Evolutionary conservation across 2,797 vertebrate species (phyloP), one percentile per base, ranked within the genome.

Genomic region (Phrynocephalus vlangalii): DNA sequence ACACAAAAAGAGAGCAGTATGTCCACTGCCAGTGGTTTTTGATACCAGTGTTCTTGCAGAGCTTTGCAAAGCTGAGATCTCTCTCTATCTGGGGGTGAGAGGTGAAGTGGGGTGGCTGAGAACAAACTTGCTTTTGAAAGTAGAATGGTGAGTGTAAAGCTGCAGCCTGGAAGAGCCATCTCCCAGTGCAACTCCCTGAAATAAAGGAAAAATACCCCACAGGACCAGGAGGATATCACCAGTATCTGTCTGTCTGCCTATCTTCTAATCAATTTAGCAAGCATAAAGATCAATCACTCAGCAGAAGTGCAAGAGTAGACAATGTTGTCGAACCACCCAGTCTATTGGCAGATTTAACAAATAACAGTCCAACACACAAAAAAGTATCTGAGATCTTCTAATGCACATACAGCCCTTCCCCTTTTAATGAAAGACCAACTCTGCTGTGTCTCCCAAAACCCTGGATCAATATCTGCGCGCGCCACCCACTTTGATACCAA

Each of bases 11-110:
- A 66, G 68, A 80, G 15, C 22, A 33, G 66, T 15, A 44, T 60
- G 6, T 63, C 33, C 48, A 20, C 15, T 15, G 50, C 70, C 60
- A 80, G 44, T 68, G 28, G 79, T 5, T 20, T 76, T 13, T 67
- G 30, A 79, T 84, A 72, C 79, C 52, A 33, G 52, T 73, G 50
- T 72, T 30, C 18, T 18, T 44, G 28, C 24, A 79, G 56, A 15
- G 26, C 38, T 80, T 44, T 67, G 70, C 24, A 30, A 88, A 87
- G 63, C 68, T n/a, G 76, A 73, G 44, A 63, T 85, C 24, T 88
- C 50, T 44, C 70, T 56, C n/a, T 48, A 56, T 67, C n/a, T 75
- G 84, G 44, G 38, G 63, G 78, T 56, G 52, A n/a, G 26, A 44
- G 38, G 38, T 44, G 38, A 44, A 63, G 16, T 16, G 18, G 15